Percentiles rank a stretch among this genome's conserved stretches.
phyloP scores from a whole-genome alignment of 2,888 invertebrate genomes.

The Synanthedon tipuliformis region DNA sequence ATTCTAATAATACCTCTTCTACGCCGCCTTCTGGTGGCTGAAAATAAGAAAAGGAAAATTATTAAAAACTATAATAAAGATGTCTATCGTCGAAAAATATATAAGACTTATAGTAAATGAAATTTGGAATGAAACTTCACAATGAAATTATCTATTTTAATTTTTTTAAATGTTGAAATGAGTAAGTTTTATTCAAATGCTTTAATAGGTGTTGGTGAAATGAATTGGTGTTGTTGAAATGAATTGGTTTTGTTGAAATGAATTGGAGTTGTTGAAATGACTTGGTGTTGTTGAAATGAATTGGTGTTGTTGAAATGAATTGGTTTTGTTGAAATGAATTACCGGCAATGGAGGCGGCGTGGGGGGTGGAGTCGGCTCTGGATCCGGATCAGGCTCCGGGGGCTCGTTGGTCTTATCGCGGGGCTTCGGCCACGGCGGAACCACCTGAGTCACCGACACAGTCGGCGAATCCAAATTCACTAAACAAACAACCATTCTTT shows the following conservation, averaged over 20 bases:
- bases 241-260: too few species aligned
- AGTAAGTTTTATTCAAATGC: too few species aligned
- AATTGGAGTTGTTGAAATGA: too few species aligned
- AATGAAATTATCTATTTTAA: too few species aligned
- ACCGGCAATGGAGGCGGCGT: conserved; percentile 44
- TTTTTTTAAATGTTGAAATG: too few species aligned
- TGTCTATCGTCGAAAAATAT: too few species aligned
- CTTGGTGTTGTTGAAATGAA: too few species aligned
- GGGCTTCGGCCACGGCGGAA: conserved; percentile 56
- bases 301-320: too few species aligned
- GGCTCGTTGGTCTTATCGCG: conserved; percentile 54
- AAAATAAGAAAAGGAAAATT: conserved; percentile 12
- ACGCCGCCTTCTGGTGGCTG: conserved; percentile 50
- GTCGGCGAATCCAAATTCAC: conserved; percentile 70
- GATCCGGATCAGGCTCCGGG: conserved; percentile 57
- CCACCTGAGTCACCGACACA: conserved; percentile 71
- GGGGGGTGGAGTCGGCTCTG: conserved; percentile 55
- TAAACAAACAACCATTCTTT: conserved; percentile 11
- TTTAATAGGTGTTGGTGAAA: too few species aligned
- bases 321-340: conserved; percentile 1
- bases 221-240: too few species aligned
- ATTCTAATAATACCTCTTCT: conserved; percentile 42
- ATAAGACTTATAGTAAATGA: too few species aligned
- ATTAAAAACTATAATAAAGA: not conserved
- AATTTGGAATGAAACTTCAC: too few species aligned